phyloP scores from a whole-genome alignment of 2,888 invertebrate species.

The Scrobipalpa costella region DNA sequence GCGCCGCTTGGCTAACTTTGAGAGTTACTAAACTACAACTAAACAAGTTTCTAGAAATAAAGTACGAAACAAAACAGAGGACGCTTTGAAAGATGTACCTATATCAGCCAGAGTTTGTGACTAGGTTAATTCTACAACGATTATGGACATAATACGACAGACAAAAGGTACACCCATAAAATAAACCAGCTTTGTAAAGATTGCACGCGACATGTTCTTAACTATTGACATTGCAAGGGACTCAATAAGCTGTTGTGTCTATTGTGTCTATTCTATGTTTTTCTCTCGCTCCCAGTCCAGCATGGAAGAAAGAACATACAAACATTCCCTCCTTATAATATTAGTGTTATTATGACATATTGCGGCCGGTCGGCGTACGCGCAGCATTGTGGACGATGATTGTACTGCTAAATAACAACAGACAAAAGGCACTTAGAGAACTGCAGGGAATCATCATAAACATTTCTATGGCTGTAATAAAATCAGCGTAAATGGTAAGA shows the following conservation, averaged over 20 bases:
- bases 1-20: too few relatives aligned
- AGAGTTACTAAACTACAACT: too few relatives aligned
- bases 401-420: slow-evolving; percentile 6
- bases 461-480: background rate
- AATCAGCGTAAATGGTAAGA: background rate
- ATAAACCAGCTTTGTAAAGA: slow-evolving; percentile 1
- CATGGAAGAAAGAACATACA: background rate
- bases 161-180: slow-evolving; percentile 10
- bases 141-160: background rate
- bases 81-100: background rate
- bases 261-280: too few relatives aligned
- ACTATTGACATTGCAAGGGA: slow-evolving; percentile 2
- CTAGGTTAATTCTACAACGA: background rate
- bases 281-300: too few relatives aligned
- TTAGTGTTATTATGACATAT: background rate
- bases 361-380: background rate
- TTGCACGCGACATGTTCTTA: slow-evolving; percentile 3
- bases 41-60: too few relatives aligned
- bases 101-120: background rate
- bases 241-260: slow-evolving; percentile 3
- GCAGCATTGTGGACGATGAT: background rate
- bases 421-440: background rate
- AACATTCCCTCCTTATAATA: background rate
- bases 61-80: too few relatives aligned
- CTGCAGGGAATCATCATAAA: background rate